phyloP scores from a whole-genome alignment of 2,888 invertebrate genomes.

The Willowsia nigromaculata region DNA sequence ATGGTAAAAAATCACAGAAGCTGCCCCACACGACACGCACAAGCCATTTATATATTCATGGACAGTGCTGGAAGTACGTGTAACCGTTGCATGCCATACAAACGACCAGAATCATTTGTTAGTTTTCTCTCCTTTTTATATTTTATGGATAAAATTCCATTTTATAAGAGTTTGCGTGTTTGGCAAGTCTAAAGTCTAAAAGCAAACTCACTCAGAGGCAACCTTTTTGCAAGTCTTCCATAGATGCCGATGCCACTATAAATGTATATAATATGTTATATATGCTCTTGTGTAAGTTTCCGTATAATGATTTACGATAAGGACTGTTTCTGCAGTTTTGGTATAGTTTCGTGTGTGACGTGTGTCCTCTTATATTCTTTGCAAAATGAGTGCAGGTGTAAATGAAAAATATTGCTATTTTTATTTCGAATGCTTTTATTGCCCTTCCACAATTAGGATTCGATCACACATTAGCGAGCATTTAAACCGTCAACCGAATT shows the following conservation, averaged over 20 bases:
- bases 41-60: conserved; percentile 40
- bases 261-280: too few species aligned
- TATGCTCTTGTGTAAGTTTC: too few species aligned
- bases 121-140: neutral
- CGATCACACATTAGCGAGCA: too few species aligned
- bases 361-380: neutral
- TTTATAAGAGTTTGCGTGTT: conserved; percentile 18
- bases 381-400: neutral
- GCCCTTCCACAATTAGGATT: neutral
- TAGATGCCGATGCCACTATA: too few species aligned
- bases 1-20: conserved; percentile 19
- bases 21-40: conserved; percentile 19
- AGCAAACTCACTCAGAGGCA: neutral
- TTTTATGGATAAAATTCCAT: conserved; percentile 1
- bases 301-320: too few species aligned
- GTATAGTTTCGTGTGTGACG: too few species aligned
- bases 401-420: neutral
- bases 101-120: conserved; percentile 2
- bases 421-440: neutral
- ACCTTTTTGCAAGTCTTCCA: too few species aligned
- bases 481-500: too few species aligned
- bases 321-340: neutral
- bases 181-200: neutral
- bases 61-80: conserved; percentile 11
- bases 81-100: neutral